These are phyloP conservation scores for Pentamera pediparva DNA, from an alignment of 53 echinoderm and acorn worm genomes.

Conservation along the genomic window DNA sequence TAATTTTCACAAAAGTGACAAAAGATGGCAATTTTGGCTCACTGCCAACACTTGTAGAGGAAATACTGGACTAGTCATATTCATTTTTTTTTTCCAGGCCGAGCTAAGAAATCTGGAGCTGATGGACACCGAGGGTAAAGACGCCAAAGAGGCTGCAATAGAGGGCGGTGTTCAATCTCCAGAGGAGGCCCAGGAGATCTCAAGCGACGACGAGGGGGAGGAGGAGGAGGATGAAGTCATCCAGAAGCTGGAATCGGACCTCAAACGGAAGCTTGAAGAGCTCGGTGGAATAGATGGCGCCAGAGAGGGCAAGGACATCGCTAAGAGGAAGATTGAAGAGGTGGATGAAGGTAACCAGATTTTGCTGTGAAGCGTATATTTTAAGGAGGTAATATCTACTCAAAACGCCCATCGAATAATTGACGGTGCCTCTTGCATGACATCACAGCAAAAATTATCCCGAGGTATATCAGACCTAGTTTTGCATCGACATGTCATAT, in stretches of 20 bases:
- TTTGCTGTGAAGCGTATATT: too few species aligned
- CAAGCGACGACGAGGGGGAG: not conserved
- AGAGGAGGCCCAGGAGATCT: not conserved
- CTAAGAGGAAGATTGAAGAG: not conserved
- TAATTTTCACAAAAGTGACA: too few species aligned
- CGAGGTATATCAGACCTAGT: too few species aligned
- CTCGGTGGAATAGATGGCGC: conserved; percentile 5
- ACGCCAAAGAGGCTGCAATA: not conserved
- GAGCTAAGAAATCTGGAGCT: conserved; percentile 58
- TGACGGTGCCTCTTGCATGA: too few species aligned
- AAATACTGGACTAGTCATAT: too few species aligned
- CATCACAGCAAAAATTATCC: too few species aligned
- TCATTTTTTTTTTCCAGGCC: conserved; percentile 41
- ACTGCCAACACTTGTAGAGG: not conserved
- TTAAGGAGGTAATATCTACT: too few species aligned
- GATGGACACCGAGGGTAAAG: conserved; percentile 15
- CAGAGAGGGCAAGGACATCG: not conserved
- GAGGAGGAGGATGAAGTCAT: conserved; percentile 10
- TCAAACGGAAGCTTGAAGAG: conserved; percentile 17
- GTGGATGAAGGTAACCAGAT: not conserved
- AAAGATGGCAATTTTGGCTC: too few species aligned
- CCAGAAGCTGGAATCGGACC: conserved; percentile 16
- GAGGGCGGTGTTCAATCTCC: not conserved
- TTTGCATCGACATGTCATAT: too few species aligned
- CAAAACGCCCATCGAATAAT: too few species aligned